Evolutionary conservation across 2,888 invertebrate genomes (phyloP).

Genomic region (Cephus sareptanus): DNA sequence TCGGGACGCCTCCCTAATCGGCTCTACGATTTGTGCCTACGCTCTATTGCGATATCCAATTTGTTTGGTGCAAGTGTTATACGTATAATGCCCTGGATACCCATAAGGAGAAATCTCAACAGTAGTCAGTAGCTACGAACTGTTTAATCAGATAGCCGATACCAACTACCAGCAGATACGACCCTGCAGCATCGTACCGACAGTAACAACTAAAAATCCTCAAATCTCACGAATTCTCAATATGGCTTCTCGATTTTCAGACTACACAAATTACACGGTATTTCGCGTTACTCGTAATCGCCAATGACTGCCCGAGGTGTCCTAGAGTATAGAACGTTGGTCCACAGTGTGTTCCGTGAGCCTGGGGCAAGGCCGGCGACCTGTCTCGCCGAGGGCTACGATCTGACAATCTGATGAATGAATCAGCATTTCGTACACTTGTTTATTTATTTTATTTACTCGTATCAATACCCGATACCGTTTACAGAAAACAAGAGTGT

Average conservation of each 20-base stretch:
- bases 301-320: not conserved
- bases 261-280: not conserved
- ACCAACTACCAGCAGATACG: not conserved
- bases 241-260: not conserved
- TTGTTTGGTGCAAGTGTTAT: not conserved
- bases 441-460: not conserved
- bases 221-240: not conserved
- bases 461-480: not conserved
- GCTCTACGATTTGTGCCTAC: not conserved
- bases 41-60: not conserved
- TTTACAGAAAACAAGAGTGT: not conserved
- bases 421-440: slow-evolving; percentile 29
- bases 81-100: not conserved
- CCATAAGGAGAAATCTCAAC: not conserved
- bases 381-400: slow-evolving; percentile 56
- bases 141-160: not conserved
- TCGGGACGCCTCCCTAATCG: not conserved
- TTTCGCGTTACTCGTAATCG: not conserved
- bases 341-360: slow-evolving; percentile 34
- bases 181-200: not conserved
- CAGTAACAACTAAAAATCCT: not conserved
- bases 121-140: not conserved
- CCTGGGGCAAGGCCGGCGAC: slow-evolving; percentile 60
- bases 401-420: slow-evolving; percentile 53
- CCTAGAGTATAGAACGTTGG: not conserved